These are phyloP conservation scores for Pandemis cinnamomeana DNA, from an alignment of 2,888 invertebrate species.

Conservation along the genomic window DNA sequence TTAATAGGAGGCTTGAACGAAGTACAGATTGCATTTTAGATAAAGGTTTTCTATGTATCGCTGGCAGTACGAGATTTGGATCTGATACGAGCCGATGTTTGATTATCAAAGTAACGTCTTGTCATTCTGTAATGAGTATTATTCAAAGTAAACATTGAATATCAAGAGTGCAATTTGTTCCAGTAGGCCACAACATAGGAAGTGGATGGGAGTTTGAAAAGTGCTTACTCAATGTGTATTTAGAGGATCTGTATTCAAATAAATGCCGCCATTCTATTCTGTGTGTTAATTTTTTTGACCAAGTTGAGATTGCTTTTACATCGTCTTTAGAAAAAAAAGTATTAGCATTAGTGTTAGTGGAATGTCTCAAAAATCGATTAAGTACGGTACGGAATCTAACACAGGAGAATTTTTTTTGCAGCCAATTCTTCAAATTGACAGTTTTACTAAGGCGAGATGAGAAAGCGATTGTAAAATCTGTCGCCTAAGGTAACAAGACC, in stretches of 20 bases:
- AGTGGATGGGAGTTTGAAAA: not conserved
- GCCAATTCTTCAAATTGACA: too few species aligned
- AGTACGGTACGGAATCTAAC: too few species aligned
- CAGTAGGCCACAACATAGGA: not conserved
- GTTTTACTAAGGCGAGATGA: too few species aligned
- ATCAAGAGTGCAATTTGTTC: not conserved
- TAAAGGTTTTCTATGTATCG: conserved; percentile 13
- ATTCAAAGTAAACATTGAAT: conserved; percentile 4
- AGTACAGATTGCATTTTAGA: conserved; percentile 19
- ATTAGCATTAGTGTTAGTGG: too few species aligned
- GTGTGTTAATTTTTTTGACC: too few species aligned
- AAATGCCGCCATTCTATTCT: too few species aligned
- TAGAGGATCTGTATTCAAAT: not conserved
- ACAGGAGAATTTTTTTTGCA: too few species aligned
- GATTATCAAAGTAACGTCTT: conserved; percentile 10
- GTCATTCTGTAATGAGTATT: conserved; percentile 15
- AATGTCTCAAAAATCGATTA: too few species aligned
- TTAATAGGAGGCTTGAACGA: not conserved
- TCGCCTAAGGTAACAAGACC: too few species aligned
- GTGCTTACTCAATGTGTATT: not conserved
- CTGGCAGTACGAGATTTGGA: conserved; percentile 25
- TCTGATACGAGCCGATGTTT: conserved; percentile 8
- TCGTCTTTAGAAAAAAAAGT: too few species aligned
- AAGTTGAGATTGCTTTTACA: too few species aligned
- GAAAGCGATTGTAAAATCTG: too few species aligned